Conservation (phyloP, 2,797 vertebrate species). For the Oophaga sylvatica region DNA sequence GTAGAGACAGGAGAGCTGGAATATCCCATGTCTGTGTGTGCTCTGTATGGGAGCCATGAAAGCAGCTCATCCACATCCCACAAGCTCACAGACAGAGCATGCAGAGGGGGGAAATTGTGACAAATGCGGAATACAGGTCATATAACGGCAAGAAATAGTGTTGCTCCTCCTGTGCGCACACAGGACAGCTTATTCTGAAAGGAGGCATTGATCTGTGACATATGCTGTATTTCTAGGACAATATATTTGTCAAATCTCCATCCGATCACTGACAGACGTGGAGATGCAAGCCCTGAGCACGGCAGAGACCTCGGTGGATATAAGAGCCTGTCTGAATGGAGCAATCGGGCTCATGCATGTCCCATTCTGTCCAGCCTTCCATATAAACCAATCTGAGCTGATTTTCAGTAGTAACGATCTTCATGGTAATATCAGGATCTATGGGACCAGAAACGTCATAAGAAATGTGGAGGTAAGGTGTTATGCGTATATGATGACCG, state of each 20-base stretch:
- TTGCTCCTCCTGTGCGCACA: too few relatives aligned
- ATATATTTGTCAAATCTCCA: slow-evolving; percentile 67
- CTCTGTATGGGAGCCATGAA: too few relatives aligned
- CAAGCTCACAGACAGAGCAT: too few relatives aligned
- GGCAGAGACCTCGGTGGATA: slow-evolving; percentile 60
- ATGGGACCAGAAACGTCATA: slow-evolving; percentile 67
- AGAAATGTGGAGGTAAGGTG: slow-evolving; percentile 66
- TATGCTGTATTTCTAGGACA: slow-evolving; percentile 59
- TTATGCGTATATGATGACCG: too few relatives aligned
- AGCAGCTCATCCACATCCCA: too few relatives aligned
- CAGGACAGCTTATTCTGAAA: too few relatives aligned
- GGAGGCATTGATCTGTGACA: not conserved
- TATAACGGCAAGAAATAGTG: too few relatives aligned
- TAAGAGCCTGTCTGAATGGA: slow-evolving; percentile 58
- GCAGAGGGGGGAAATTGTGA: too few relatives aligned
- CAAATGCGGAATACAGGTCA: too few relatives aligned
- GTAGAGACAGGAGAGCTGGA: too few relatives aligned
- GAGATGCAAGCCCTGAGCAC: slow-evolving; percentile 64
- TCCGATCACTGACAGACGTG: slow-evolving; percentile 55
- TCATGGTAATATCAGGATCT: slow-evolving; percentile 59
- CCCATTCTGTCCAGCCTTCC: slow-evolving; percentile 72
- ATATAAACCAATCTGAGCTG: slow-evolving; percentile 68
- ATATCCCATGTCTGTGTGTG: too few relatives aligned
- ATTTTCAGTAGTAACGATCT: slow-evolving; percentile 62
- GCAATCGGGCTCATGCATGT: slow-evolving; percentile 62